These are phyloP conservation scores for Argyrosomus regius DNA, from an alignment of 2,797 vertebrate genomes.

Conservation along the genomic window DNA sequence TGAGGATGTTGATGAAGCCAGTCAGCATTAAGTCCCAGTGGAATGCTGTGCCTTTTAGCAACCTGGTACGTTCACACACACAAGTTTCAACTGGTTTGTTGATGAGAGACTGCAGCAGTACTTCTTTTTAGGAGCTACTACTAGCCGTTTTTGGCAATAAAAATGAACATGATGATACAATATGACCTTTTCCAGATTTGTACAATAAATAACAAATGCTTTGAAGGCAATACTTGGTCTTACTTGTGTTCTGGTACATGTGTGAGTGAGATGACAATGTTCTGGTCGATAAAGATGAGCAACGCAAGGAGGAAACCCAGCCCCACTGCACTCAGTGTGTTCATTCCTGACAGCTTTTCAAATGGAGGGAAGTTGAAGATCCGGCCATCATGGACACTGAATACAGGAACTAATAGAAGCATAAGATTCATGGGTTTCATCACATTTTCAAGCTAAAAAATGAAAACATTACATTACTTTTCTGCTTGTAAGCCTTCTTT, in stretches of 20 bases:
- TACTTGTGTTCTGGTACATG: conserved; percentile 96
- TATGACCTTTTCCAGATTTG: background rate
- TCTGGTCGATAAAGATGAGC: conserved; percentile 98
- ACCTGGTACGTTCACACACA: conserved; percentile 77
- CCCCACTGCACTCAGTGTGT: conserved; percentile 87
- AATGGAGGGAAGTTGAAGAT: conserved; percentile 89
- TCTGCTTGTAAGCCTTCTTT: conserved; percentile 16
- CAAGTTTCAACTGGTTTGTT: conserved; percentile 28
- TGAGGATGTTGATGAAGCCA: conserved; percentile 93
- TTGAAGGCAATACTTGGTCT: background rate
- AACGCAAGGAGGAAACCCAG: conserved; percentile 93
- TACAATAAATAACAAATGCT: background rate
- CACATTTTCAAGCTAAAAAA: background rate
- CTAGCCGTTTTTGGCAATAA: background rate
- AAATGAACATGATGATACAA: background rate
- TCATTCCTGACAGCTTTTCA: conserved; percentile 86
- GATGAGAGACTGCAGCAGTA: background rate
- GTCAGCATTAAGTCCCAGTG: conserved; percentile 97
- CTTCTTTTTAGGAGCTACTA: background rate
- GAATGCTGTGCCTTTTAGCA: conserved; percentile 95
- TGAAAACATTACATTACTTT: background rate
- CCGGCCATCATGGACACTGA: conserved; percentile 86
- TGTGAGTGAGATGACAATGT: conserved; percentile 94
- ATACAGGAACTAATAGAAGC: conserved; percentile 81
- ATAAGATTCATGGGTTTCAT: background rate